Evolutionary conservation across 2,888 invertebrate species (phyloP).

Genomic region (Drosophila rubida): DNA sequence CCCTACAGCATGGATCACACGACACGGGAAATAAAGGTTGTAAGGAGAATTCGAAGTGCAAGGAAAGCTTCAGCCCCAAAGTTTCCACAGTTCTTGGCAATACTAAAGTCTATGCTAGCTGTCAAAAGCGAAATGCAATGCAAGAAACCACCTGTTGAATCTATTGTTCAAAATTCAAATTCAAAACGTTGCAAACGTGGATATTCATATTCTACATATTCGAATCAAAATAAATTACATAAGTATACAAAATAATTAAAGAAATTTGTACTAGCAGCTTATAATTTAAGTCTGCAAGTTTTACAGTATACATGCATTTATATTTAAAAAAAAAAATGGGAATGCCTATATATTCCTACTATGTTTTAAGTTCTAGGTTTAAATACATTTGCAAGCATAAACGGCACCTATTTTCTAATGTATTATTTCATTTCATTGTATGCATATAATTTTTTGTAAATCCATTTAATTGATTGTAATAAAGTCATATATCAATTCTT

Average conservation of each 20-base stretch:
- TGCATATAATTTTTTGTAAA: slow-evolving; percentile 67
- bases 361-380: slow-evolving; percentile 63
- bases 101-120: slow-evolving; percentile 56
- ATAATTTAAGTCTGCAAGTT: slow-evolving; percentile 58
- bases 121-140: slow-evolving; percentile 76
- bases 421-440: slow-evolving; percentile 64
- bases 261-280: slow-evolving; percentile 56
- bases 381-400: slow-evolving; percentile 61
- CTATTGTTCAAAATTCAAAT: slow-evolving; percentile 40
- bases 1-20: slow-evolving; percentile 7
- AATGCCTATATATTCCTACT: slow-evolving; percentile 53
- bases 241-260: slow-evolving; percentile 39
- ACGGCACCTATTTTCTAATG: slow-evolving; percentile 59
- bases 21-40: background rate
- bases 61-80: slow-evolving; percentile 53
- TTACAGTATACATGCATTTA: slow-evolving; percentile 72
- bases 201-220: slow-evolving; percentile 50
- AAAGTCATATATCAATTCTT: slow-evolving; percentile 42
- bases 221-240: slow-evolving; percentile 62
- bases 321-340: slow-evolving; percentile 49
- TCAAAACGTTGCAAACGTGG: slow-evolving; percentile 38
- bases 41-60: slow-evolving; percentile 40
- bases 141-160: slow-evolving; percentile 84
- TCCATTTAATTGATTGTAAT: slow-evolving; percentile 69
- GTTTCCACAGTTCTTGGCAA: slow-evolving; percentile 48